These are phyloP conservation scores for Poeciliopsis paucimaculata DNA, from an alignment of 2,797 vertebrate species.

Conservation along the genomic window DNA sequence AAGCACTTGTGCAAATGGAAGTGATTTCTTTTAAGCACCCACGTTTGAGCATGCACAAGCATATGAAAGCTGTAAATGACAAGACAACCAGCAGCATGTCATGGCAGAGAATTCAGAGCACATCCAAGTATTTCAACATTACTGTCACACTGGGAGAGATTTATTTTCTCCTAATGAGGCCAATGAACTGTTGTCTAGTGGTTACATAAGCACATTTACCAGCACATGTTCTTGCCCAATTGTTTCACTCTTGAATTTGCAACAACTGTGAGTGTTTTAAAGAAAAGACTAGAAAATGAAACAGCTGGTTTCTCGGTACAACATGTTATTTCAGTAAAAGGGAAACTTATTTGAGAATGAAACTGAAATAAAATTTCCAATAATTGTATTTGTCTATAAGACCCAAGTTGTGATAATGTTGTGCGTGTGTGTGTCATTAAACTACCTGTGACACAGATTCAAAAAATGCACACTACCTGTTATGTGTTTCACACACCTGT, in stretches of 20 bases:
- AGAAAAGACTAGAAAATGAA: conserved; percentile 41
- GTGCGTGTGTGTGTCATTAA: background rate
- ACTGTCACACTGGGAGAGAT: conserved; percentile 43
- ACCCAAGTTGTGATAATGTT: background rate
- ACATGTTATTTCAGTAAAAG: conserved; percentile 29
- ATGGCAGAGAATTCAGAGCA: conserved; percentile 26
- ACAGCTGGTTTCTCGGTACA: conserved; percentile 31
- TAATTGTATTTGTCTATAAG: background rate
- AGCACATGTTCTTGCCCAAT: conserved; percentile 45
- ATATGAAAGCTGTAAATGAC: conserved; percentile 23
- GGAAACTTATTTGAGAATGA: conserved; percentile 20
- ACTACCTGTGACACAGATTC: conserved; percentile 4
- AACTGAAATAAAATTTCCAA: conserved; percentile 30
- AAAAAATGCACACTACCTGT: conserved; percentile 24
- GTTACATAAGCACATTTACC: conserved; percentile 63
- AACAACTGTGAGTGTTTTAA: conserved; percentile 38
- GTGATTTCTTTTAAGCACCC: conserved; percentile 36
- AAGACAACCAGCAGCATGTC: conserved; percentile 39
- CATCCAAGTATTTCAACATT: conserved; percentile 63
- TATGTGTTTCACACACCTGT: conserved; percentile 50
- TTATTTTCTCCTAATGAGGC: conserved; percentile 47
- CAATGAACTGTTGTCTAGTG: conserved; percentile 37
- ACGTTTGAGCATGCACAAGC: background rate
- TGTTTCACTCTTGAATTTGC: conserved; percentile 47
- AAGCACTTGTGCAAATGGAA: conserved; percentile 46